Base-by-base conservation (phyloP, 2,797 vertebrate genomes). In the Semotilus atromaculatus region DNA sequence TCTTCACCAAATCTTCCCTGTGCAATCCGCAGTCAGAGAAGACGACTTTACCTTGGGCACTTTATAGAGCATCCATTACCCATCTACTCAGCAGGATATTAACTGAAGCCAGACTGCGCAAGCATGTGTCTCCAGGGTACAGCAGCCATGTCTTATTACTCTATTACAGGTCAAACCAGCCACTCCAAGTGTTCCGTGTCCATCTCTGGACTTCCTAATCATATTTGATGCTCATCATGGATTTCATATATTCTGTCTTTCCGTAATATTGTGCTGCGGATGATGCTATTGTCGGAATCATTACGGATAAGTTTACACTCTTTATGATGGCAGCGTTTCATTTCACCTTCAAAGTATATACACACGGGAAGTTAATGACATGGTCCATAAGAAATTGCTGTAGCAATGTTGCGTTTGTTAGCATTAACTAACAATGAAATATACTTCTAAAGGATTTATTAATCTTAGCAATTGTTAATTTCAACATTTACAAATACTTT, bases 41-140 rank as follows among this genome's bases (percentile, higher is more conserved):
- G 77, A 85, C 55, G 43, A 80, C 73, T 85, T 84, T 80, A 86
- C 81, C 73, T 80, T 51, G 70, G 81, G 74, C 84, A 80, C 29
- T 80, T 89, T 87, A 67, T 71, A 78, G 48, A 84, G 72, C 85
- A 73, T 80, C 81, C 84, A 88, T 84, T 86, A 88, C 85, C 68
- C 83, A 87, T 88, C 82, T 87, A 79, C 78, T 86, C 73, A 84
- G 81, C 80, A 43, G 74, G 81, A 84, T 88, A 89, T 89, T 89
- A 85, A 80, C 83, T 84, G 58, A 74, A 88, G 87, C 79, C 86
- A 80, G 79, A 84, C 82, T 72, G 40, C 84, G 23, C 58, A 87
- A 88, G 84, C 81, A 70, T 53, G 62, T 43, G 2, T 87, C 70
- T 75, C 81, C 51, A 36, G 82, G 87, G 87, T 53, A 82, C 53